phyloP scores from a whole-genome alignment of 2,888 invertebrate species.

The Sarcophaga caerulescens region DNA sequence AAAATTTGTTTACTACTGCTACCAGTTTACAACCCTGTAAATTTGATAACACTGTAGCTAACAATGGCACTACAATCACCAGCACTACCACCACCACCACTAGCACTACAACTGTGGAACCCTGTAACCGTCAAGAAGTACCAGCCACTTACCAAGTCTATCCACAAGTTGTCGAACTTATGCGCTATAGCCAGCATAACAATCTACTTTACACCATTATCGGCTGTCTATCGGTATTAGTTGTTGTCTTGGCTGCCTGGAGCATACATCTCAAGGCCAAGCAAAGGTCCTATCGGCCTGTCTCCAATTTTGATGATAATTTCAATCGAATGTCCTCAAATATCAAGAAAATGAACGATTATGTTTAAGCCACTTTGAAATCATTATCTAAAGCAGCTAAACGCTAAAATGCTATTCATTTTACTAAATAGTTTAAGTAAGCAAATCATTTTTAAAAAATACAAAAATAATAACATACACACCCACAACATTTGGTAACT shows the following conservation, averaged over 20 bases:
- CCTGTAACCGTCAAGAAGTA: slow-evolving; percentile 63
- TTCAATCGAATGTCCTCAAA: slow-evolving; percentile 74
- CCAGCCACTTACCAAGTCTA: slow-evolving; percentile 72
- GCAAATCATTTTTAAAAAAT: slow-evolving; percentile 4
- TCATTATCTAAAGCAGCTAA: slow-evolving; percentile 40
- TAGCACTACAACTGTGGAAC: slow-evolving; percentile 36
- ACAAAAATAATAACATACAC: not conserved
- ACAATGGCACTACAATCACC: not conserved
- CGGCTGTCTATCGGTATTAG: slow-evolving; percentile 69
- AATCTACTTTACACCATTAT: slow-evolving; percentile 71
- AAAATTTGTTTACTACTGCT: slow-evolving; percentile 23
- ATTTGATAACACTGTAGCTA: not conserved
- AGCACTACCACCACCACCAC: slow-evolving; percentile 23
- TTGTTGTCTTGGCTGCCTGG: slow-evolving; percentile 69
- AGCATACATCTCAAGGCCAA: slow-evolving; percentile 75
- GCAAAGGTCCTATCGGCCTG: slow-evolving; percentile 80
- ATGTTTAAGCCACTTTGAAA: slow-evolving; percentile 66
- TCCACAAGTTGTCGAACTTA: slow-evolving; percentile 75
- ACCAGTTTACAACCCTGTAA: slow-evolving; percentile 61
- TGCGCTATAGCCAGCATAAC: slow-evolving; percentile 70
- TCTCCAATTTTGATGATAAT: slow-evolving; percentile 79
- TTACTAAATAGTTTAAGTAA: slow-evolving; percentile 30
- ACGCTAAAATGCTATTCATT: slow-evolving; percentile 26
- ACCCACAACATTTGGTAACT: not conserved
- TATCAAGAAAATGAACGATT: slow-evolving; percentile 72